Evolutionary conservation across 1,140 invertebrate species (phyloP).

Genomic region (Galendromus occidentalis): DNA sequence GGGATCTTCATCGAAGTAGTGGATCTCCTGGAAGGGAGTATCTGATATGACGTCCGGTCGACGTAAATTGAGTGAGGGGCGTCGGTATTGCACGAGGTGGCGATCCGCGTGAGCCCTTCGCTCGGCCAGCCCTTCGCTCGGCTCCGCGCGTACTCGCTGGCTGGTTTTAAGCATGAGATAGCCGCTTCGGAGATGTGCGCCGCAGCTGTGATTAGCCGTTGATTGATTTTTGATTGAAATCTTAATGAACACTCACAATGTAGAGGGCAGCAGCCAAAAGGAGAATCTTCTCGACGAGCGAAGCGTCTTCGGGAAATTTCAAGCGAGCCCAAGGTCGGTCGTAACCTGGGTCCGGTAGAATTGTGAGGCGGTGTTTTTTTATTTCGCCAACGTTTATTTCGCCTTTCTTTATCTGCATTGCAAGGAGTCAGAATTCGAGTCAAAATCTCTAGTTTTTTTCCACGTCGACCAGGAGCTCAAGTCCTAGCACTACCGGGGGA

Average conservation of each 20-base stretch:
- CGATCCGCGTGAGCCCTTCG: too few species aligned
- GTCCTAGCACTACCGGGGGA: too few species aligned
- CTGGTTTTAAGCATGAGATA: too few species aligned
- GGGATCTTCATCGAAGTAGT: conserved; percentile 4
- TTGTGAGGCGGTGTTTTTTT: not conserved
- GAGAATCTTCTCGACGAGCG: not conserved
- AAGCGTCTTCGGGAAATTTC: not conserved
- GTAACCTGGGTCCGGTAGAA: not conserved
- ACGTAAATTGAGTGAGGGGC: too few species aligned
- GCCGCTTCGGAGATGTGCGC: too few species aligned
- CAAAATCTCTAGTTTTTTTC: too few species aligned
- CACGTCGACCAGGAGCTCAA: too few species aligned
- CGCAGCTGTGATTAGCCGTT: too few species aligned
- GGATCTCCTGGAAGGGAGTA: not conserved
- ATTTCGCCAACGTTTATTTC: not conserved
- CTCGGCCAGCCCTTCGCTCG: too few species aligned
- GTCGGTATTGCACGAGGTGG: too few species aligned
- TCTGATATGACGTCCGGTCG: not conserved
- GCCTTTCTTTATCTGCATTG: not conserved
- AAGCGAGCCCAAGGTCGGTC: not conserved
- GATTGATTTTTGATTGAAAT: too few species aligned
- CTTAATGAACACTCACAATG: not conserved
- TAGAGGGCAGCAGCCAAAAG: not conserved
- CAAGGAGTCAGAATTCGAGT: not conserved
- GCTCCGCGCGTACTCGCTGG: too few species aligned